Evolutionary conservation across 2,888 invertebrate genomes (phyloP).

Genomic region (Nemapogon koenigi): DNA sequence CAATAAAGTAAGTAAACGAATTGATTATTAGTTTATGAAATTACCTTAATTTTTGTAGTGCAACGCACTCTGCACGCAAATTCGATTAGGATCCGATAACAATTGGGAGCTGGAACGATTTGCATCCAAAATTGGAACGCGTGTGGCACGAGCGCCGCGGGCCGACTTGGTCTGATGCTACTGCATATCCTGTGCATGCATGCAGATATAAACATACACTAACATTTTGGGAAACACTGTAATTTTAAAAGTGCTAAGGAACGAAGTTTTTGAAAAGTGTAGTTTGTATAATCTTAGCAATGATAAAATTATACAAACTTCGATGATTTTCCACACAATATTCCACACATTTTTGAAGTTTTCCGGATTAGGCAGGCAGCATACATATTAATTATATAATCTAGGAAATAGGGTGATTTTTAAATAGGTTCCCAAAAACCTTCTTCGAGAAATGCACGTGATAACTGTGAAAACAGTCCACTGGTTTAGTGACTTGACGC

Average conservation of each 20-base stretch:
- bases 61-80: slow-evolving; percentile 38
- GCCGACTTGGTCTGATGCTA: slow-evolving; percentile 43
- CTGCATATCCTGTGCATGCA: slow-evolving; percentile 31
- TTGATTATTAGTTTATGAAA: slow-evolving; percentile 1
- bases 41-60: slow-evolving; percentile 22
- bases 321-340: no score
- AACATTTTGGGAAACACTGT: slow-evolving; percentile 5
- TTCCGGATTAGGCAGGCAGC: no score
- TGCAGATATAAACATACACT: slow-evolving; percentile 19
- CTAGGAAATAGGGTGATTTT: no score
- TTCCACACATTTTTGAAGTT: no score
- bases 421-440: no score
- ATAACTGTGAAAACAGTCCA: no score
- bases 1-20: background rate
- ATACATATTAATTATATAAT: no score
- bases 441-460: no score
- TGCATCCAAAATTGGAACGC: slow-evolving; percentile 56
- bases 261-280: no score
- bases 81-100: slow-evolving; percentile 24
- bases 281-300: no score
- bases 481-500: no score
- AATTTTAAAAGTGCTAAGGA: slow-evolving; percentile 6
- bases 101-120: slow-evolving; percentile 22
- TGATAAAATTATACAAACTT: no score
- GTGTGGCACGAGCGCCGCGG: slow-evolving; percentile 53